Conservation (phyloP, 2,888 invertebrate genomes). For the Ashinkailepas kermadecensis region DNA sequence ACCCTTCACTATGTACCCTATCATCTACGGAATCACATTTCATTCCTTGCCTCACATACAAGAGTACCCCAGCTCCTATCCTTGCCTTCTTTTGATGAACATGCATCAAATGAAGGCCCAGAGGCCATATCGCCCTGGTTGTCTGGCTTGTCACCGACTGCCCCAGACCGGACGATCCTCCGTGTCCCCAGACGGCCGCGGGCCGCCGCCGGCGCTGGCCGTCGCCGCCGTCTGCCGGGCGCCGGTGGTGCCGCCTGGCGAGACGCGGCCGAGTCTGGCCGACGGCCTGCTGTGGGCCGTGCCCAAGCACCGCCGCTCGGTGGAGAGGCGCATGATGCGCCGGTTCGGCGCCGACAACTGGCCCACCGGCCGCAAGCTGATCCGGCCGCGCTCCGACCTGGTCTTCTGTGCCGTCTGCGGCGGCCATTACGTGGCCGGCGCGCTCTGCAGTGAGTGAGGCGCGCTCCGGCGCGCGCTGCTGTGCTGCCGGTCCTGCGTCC, state of each 20-base stretch:
- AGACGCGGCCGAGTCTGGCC: not conserved
- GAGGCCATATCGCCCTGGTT: too few species aligned
- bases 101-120: too few species aligned
- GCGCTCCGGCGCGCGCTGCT: too few species aligned
- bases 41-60: too few species aligned
- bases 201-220: not conserved
- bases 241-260: not conserved
- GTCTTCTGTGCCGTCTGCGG: constrained; percentile 74
- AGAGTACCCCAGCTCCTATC: too few species aligned
- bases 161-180: not conserved
- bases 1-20: too few species aligned
- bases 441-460: constrained; percentile 65
- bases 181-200: not conserved
- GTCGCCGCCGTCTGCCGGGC: not conserved
- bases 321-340: constrained; percentile 64
- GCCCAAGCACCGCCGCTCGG: constrained; percentile 65
- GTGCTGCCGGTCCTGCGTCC: too few species aligned
- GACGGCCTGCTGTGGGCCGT: constrained; percentile 74
- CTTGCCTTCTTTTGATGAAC: too few species aligned
- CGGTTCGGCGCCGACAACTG: constrained; percentile 63
- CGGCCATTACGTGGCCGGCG: constrained; percentile 66
- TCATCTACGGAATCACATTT: too few species aligned
- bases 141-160: too few species aligned
- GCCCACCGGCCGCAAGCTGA: constrained; percentile 54
- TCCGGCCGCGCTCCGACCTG: constrained; percentile 63